Conservation (phyloP, 2,113 vertebrate genomes). For the Elgaria multicarinata region DNA sequence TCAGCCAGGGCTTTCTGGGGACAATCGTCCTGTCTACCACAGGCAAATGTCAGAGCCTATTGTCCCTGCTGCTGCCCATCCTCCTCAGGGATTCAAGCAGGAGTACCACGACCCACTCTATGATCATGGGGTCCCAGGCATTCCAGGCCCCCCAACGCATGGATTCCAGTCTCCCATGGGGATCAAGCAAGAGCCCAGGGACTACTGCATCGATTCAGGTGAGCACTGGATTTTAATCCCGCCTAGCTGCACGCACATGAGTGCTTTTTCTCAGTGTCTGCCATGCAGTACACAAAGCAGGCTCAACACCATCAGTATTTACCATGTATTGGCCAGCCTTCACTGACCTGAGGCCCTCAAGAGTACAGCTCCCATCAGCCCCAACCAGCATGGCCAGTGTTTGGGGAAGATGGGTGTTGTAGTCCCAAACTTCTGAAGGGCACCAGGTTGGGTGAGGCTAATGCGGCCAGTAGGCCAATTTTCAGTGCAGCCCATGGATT, state of each 20-base stretch:
- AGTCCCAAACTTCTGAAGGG: not conserved
- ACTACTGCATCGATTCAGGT: conserved; percentile 98
- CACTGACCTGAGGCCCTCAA: not conserved
- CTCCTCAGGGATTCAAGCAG: conserved; percentile 93
- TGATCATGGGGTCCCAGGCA: conserved; percentile 85
- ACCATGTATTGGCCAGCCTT: not conserved
- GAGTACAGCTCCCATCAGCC: not conserved
- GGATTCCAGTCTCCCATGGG: conserved; percentile 88
- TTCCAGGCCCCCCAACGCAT: conserved; percentile 76
- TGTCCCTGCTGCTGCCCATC: conserved; percentile 77
- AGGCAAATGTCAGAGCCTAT: conserved; percentile 94
- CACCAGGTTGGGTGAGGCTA: not conserved
- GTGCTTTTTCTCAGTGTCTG: not conserved
- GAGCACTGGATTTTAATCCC: conserved; percentile 36
- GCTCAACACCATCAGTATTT: not conserved
- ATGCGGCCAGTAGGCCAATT: not conserved
- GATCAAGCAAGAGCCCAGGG: conserved; percentile 96
- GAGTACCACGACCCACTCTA: conserved; percentile 92
- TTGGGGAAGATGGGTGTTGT: not conserved
- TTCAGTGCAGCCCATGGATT: not conserved
- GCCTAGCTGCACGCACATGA: not conserved
- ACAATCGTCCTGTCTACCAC: conserved; percentile 88
- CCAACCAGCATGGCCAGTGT: not conserved
- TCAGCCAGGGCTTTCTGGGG: conserved; percentile 80
- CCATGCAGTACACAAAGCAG: not conserved